Evolutionary conservation across 2,888 invertebrate species (phyloP).

Genomic region (Drosophila merina): DNA sequence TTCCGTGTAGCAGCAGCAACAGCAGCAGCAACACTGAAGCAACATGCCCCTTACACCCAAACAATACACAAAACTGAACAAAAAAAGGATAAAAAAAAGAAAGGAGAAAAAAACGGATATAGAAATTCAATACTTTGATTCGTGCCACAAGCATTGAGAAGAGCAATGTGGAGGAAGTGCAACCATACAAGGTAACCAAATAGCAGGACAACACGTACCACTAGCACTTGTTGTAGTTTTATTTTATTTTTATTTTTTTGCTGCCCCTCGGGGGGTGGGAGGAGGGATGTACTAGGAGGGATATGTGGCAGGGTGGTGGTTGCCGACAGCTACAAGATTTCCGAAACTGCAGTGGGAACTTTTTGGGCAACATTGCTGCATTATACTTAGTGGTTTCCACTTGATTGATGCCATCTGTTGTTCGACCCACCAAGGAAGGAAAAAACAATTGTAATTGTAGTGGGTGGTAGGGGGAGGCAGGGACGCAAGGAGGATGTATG

Average conservation of each 20-base stretch:
- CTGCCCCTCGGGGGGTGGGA: constrained; percentile 1
- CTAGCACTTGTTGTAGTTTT: constrained; percentile 58
- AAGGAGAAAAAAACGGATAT: constrained; percentile 80
- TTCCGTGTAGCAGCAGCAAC: constrained; percentile 8
- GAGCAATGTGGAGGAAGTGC: constrained; percentile 63
- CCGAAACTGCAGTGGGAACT: constrained; percentile 33
- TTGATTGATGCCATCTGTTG: constrained; percentile 77
- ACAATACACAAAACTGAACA: constrained; percentile 45
- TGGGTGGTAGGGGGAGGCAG: constrained; percentile 16
- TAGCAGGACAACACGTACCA: constrained; percentile 77
- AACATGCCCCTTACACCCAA: constrained; percentile 49
- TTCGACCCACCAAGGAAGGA: constrained; percentile 11
- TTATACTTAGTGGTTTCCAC: constrained; percentile 76
- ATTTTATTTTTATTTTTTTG: constrained; percentile 4
- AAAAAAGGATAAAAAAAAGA: constrained; percentile 18
- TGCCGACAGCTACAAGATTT: constrained; percentile 19
- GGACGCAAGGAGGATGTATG: not conserved
- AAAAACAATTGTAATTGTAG: constrained; percentile 62
- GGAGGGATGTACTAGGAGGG: too few relatives aligned
- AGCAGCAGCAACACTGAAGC: constrained; percentile 8
- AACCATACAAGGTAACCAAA: constrained; percentile 77
- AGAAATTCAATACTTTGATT: constrained; percentile 84
- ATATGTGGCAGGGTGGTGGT: constrained; percentile 3
- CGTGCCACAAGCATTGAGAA: constrained; percentile 75
- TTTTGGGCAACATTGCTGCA: constrained; percentile 53